A percentile compares a stretch with the other conserved stretches of the same genome.
Conservation (phyloP, 2,113 vertebrate genomes). For the Mastomys natalensis region DNA sequence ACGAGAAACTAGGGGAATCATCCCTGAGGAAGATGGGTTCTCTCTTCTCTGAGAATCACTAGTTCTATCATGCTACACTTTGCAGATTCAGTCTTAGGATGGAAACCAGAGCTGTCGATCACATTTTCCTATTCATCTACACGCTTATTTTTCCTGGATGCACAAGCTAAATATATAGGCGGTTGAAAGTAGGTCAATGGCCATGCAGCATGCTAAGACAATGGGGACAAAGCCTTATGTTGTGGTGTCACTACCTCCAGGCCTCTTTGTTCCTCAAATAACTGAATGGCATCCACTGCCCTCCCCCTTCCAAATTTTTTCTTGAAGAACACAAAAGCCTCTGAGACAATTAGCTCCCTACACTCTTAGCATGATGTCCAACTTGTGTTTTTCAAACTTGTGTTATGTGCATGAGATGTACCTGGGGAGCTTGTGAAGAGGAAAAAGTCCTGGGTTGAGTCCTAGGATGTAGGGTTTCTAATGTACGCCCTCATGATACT, state of each 20-base stretch:
- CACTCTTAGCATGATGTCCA: not conserved
- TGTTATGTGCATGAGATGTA: not conserved
- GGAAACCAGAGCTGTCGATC: not conserved
- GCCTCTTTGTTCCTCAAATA: not conserved
- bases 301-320: not conserved
- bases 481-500: not conserved
- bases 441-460: not conserved
- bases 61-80: not conserved
- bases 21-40: not conserved
- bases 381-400: not conserved
- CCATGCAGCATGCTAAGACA: not conserved
- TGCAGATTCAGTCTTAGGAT: not conserved
- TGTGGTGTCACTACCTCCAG: not conserved
- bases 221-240: not conserved
- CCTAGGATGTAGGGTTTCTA: not conserved
- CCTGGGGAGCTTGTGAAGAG: not conserved
- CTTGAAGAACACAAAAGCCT: not conserved
- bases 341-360: not conserved
- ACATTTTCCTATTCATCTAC: not conserved
- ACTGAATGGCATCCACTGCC: not conserved
- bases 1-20: not conserved
- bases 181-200: not conserved
- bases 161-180: not conserved
- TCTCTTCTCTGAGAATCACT: not conserved
- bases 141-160: not conserved